Evolutionary conservation across 2,888 invertebrate genomes (phyloP).

Genomic region (Caenorhabditis zanzibari): DNA sequence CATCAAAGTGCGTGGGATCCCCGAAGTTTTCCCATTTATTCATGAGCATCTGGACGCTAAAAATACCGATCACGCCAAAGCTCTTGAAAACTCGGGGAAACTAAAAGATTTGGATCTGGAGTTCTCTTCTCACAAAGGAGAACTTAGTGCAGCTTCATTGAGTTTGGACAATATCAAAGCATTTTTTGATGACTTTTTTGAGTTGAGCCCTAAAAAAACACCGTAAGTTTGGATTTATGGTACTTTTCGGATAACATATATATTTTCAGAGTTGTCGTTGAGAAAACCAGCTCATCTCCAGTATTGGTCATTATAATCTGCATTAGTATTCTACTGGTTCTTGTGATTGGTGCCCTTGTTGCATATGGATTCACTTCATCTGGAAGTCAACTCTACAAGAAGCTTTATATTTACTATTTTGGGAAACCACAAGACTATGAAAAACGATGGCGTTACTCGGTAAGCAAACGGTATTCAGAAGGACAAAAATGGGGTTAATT

Average conservation of each 20-base stretch:
- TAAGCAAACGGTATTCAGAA: background rate
- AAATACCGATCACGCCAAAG: background rate
- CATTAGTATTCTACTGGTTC: background rate
- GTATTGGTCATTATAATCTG: background rate
- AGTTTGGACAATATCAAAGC: conserved; percentile 1
- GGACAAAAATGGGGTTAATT: background rate
- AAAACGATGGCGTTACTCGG: conserved; percentile 35
- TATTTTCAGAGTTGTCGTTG: conserved; percentile 10
- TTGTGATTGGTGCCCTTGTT: conserved; percentile 1
- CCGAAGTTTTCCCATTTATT: conserved; percentile 15
- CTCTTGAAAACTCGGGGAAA: background rate
- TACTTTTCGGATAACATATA: background rate
- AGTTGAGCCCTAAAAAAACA: background rate
- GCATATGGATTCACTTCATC: conserved; percentile 27
- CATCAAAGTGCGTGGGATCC: conserved; percentile 1
- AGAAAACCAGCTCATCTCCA: background rate
- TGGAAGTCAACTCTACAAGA: conserved; percentile 1
- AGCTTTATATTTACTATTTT: conserved; percentile 20
- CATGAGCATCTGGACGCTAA: background rate
- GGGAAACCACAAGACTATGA: conserved; percentile 22
- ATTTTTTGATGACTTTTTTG: conserved; percentile 31
- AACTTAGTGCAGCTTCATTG: conserved; percentile 23
- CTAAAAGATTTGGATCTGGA: conserved; percentile 16
- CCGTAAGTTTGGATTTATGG: background rate
- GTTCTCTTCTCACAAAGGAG: conserved; percentile 25